Conservation (phyloP, 2,888 invertebrate species). For the Amblyjoppa fuscipennis region DNA sequence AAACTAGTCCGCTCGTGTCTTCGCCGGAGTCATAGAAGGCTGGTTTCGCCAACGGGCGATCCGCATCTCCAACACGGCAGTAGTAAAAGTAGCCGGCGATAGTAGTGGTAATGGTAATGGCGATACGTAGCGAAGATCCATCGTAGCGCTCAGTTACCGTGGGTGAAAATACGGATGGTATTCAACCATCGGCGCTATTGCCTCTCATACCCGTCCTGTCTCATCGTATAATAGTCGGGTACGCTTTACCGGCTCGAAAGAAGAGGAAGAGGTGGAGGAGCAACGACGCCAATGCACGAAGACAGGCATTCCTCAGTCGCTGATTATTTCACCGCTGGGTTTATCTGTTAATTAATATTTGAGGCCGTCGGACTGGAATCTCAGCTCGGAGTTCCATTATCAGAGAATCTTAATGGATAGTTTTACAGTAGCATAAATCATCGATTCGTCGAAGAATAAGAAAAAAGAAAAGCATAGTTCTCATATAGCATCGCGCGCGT, state of each 20-base stretch:
- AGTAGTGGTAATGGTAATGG: conserved; percentile 22
- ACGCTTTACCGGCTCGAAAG: neutral
- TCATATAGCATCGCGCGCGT: neutral
- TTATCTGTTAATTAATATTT: conserved; percentile 43
- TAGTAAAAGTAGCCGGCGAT: conserved; percentile 48
- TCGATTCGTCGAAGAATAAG: neutral
- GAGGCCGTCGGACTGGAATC: conserved; percentile 5
- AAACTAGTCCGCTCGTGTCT: conserved; percentile 76
- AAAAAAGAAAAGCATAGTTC: neutral
- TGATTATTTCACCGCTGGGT: conserved; percentile 12
- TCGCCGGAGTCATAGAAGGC: conserved; percentile 43
- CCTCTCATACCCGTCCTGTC: conserved; percentile 8
- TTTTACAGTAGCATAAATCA: conserved; percentile 37
- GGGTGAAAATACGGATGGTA: conserved; percentile 52
- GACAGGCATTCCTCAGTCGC: conserved; percentile 17
- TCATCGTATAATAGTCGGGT: conserved; percentile 6
- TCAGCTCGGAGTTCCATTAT: neutral
- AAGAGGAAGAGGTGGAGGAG: neutral
- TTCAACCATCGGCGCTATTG: conserved; percentile 12
- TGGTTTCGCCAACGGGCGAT: conserved; percentile 53
- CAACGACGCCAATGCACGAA: neutral
- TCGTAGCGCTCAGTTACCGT: conserved; percentile 41
- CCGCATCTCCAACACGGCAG: conserved; percentile 23
- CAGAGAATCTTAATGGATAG: conserved; percentile 12
- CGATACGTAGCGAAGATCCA: conserved; percentile 19